Percentiles rank a stretch among this genome's conserved stretches.
phyloP scores from a whole-genome alignment of 2,113 vertebrate genomes.

The Ceyx margarethae region DNA sequence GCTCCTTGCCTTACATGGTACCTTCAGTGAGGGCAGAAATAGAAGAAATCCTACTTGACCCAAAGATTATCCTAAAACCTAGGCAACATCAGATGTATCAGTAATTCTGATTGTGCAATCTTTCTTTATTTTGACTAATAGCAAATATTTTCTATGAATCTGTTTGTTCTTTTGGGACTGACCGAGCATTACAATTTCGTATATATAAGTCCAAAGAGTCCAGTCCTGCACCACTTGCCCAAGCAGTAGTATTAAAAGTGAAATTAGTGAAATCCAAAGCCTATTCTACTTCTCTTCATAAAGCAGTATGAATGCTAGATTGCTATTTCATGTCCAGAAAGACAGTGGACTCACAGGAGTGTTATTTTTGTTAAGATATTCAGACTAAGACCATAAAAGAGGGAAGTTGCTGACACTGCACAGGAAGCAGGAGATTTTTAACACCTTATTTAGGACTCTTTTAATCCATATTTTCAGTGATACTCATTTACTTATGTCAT shows the following conservation, averaged over 20 bases:
- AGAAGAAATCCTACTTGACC: background rate
- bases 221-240: background rate
- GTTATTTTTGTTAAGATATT: background rate
- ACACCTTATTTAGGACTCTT: background rate
- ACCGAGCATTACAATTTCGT: background rate
- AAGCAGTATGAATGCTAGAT: background rate
- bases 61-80: background rate
- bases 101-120: background rate
- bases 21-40: background rate
- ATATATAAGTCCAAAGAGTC: background rate
- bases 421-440: background rate
- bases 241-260: background rate
- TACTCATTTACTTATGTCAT: background rate
- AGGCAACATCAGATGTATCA: background rate
- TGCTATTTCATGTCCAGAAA: background rate
- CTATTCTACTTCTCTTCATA: background rate
- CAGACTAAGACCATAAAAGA: background rate
- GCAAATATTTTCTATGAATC: rapidly evolving
- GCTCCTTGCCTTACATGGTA: background rate
- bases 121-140: background rate
- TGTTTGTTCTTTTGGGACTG: background rate
- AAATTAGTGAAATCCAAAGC: background rate
- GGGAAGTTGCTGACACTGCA: background rate
- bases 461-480: background rate
- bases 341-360: background rate